Evolutionary conservation across 2,113 vertebrate species (phyloP).

Genomic region (Dasyurus viverrinus): DNA sequence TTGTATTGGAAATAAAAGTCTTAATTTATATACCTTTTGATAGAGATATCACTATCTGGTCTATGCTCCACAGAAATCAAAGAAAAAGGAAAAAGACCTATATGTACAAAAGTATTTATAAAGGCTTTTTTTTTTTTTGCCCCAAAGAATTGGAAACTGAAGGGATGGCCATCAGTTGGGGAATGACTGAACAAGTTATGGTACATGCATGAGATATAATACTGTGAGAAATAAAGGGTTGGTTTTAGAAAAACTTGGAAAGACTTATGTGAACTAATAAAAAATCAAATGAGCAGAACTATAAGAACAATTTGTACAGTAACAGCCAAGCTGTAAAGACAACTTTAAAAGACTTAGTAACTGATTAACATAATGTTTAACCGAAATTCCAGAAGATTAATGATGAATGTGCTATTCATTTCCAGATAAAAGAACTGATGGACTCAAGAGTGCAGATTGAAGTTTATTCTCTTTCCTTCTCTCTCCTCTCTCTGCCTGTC

Average conservation of each 20-base stretch:
- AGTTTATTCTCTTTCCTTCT: background rate
- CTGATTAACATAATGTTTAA: too few species aligned
- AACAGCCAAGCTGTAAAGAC: background rate
- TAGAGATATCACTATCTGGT: background rate
- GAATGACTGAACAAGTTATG: background rate
- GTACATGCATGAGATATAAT: background rate
- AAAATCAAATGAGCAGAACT: background rate
- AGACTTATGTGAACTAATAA: background rate
- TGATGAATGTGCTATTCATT: too few species aligned
- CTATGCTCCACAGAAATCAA: background rate
- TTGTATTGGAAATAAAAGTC: background rate
- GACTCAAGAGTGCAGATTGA: background rate
- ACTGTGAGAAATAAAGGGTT: background rate
- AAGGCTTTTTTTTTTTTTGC: background rate
- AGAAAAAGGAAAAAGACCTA: background rate
- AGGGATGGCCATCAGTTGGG: background rate
- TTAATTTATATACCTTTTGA: background rate
- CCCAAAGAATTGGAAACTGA: background rate
- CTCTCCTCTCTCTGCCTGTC: background rate
- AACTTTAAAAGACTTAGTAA: background rate
- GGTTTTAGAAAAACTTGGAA: background rate
- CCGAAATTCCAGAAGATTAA: too few species aligned
- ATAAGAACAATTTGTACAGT: background rate
- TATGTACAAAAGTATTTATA: background rate
- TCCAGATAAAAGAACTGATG: background rate